Evolutionary conservation across 2,113 vertebrate genomes (phyloP).

Genomic region (Corythaeola cristata): DNA sequence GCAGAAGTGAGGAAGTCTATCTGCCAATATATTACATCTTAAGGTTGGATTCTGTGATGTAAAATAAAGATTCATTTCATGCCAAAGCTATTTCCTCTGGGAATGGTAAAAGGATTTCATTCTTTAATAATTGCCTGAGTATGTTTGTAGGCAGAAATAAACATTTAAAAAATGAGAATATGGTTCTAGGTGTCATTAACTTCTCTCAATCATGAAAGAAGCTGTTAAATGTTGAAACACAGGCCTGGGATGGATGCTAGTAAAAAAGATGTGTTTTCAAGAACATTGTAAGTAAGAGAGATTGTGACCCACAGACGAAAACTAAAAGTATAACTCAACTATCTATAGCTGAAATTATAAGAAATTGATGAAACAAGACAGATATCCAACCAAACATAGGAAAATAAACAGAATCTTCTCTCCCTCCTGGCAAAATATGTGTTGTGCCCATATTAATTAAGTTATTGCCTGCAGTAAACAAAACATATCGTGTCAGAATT

Average conservation of each 20-base stretch:
- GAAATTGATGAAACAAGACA: not conserved
- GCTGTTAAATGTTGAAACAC: not conserved
- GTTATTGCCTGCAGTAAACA: not conserved
- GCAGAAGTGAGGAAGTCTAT: not conserved
- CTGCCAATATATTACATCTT: not conserved
- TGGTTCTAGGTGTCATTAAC: not conserved
- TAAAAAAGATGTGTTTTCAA: not conserved
- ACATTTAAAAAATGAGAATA: not conserved
- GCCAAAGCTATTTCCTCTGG: not conserved
- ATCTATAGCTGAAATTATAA: not conserved
- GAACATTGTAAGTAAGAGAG: not conserved
- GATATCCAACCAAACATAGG: not conserved
- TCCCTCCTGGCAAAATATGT: not conserved
- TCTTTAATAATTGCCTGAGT: not conserved
- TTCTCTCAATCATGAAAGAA: not conserved
- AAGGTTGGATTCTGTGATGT: not conserved
- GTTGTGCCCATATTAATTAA: not conserved
- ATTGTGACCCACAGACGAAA: not conserved
- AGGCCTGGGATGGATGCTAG: not conserved
- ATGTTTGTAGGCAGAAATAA: not conserved
- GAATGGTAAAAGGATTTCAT: not conserved
- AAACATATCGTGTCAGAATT: not conserved
- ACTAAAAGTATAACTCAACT: not conserved
- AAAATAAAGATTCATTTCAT: not conserved
- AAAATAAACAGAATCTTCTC: not conserved